Percentiles rank a stretch among this genome's conserved stretches.
phyloP scores from a whole-genome alignment of 2,888 invertebrate species.

The Laothoe populi region DNA sequence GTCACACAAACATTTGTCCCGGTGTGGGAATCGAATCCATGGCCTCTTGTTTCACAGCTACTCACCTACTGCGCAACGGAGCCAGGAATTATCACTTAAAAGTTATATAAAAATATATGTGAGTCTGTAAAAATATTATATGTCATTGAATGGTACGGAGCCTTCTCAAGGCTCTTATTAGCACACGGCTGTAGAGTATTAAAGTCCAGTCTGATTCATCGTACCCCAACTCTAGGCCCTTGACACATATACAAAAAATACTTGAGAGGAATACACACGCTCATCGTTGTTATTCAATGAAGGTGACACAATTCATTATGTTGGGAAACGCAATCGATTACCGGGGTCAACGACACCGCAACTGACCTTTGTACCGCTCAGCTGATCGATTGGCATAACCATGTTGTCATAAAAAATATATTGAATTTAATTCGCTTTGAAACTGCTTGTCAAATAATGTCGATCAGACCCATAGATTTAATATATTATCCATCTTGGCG shows the following conservation, averaged over 20 bases:
- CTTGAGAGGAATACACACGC: slow-evolving; percentile 26
- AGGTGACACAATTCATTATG: slow-evolving; percentile 55
- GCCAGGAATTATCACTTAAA: no score
- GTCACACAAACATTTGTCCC: no score
- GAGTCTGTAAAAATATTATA: no score
- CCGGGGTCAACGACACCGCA: slow-evolving; percentile 77
- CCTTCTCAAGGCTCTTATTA: no score
- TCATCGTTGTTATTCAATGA: slow-evolving; percentile 63
- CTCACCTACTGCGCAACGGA: no score
- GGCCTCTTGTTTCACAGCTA: no score
- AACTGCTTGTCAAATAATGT: background rate
- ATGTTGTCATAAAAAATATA: slow-evolving; percentile 45
- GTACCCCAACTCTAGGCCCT: no score
- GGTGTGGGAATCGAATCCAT: no score
- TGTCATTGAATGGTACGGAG: no score
- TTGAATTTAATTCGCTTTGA: background rate
- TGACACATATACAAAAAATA: slow-evolving; percentile 6
- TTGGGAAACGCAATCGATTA: slow-evolving; percentile 81
- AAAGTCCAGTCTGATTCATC: background rate
- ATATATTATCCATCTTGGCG: slow-evolving; percentile 1
- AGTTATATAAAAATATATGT: no score
- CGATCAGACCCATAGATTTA: background rate
- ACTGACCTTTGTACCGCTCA: slow-evolving; percentile 80
- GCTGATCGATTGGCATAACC: slow-evolving; percentile 68
- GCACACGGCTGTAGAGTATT: no score